phyloP scores from a whole-genome alignment of 2,888 invertebrate genomes.

The Elegia similella region DNA sequence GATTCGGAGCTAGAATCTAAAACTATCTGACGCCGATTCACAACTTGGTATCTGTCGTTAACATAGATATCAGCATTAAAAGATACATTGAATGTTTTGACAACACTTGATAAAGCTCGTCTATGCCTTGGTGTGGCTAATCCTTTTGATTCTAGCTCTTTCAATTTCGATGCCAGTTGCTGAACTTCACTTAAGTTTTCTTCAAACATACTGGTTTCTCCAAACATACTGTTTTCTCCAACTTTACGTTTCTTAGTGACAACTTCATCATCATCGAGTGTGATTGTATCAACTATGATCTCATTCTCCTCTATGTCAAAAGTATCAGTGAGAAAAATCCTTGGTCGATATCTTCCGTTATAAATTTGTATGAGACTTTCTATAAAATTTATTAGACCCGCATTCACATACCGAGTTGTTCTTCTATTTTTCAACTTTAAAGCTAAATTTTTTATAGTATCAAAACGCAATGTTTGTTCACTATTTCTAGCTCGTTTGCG shows the following conservation, averaged over 20 bases:
- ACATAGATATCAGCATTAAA: constrained; percentile 60
- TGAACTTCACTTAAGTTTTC: constrained; percentile 50
- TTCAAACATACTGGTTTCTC: constrained; percentile 35
- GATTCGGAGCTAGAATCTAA: constrained; percentile 62
- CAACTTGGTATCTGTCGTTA: constrained; percentile 47
- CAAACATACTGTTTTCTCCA: constrained; percentile 29
- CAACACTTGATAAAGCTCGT: constrained; percentile 55
- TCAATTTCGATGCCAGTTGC: constrained; percentile 49
- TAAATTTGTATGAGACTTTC: constrained; percentile 51
- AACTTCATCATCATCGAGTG: constrained; percentile 57
- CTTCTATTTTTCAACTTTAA: constrained; percentile 35
- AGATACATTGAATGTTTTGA: constrained; percentile 62
- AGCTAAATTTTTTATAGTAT: constrained; percentile 42
- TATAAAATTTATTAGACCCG: constrained; percentile 40
- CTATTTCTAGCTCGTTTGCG: constrained; percentile 37
- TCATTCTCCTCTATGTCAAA: constrained; percentile 49
- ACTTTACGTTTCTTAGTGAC: constrained; percentile 42
- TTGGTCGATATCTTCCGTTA: constrained; percentile 52
- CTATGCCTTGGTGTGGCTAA: constrained; percentile 50
- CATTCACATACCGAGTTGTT: constrained; percentile 31
- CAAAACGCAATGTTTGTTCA: constrained; percentile 6
- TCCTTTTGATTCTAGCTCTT: constrained; percentile 43
- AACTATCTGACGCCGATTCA: constrained; percentile 50
- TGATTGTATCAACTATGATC: constrained; percentile 56
- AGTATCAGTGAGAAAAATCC: constrained; percentile 41